Evolutionary conservation across 2,113 vertebrate genomes (phyloP), one percentile per base, ranked within the genome.

Genomic region (Mesocricetus auratus): DNA sequence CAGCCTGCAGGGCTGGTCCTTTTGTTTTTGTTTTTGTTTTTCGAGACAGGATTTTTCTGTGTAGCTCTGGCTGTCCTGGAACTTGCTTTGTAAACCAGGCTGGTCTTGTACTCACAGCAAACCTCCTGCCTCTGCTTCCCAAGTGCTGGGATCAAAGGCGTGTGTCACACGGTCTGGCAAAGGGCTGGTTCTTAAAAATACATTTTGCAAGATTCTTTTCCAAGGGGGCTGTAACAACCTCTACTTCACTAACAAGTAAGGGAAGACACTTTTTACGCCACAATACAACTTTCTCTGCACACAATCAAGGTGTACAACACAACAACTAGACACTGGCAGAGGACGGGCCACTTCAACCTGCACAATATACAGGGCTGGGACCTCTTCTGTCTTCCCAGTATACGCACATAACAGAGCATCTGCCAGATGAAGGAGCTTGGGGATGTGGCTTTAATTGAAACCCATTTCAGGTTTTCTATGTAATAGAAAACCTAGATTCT

Each of bases 161-260:
- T n/a, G 69, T 13, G 15, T 12, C 53, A 56, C 53, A 56, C 12
- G 12, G 53, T 13, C 53, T 56, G 12, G 53, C 53, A 56, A 81
- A 13, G 8, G 62, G 24, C 5, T 66, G 31, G 3, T 79, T 86
- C 45, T 66, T 81, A 87, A 78, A 87, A 86, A 86, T 0, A 62
- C 29, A 68, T 56, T 71, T 93, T 87, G 3, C 60, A 83, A 90
- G 50, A 77, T 64, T 74, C 50, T 26, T 82, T 87, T 94, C 90
- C 69, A 85, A 90, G 81, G 71, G 36, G 39, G 16, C 6, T 69
- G 3, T 56, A 81, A 74, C 36, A 88, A 73, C n/a, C 45, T 82
- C 12, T 58, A 89, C 17, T 56, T 36, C 39, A 87, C n/a, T 62
- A 31, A 73, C n/a, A 42, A 69, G 56, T 10, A 50, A 66, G 19